Evolutionary conservation across 2,113 vertebrate genomes (phyloP).

Genomic region (Hepsetus odoe): DNA sequence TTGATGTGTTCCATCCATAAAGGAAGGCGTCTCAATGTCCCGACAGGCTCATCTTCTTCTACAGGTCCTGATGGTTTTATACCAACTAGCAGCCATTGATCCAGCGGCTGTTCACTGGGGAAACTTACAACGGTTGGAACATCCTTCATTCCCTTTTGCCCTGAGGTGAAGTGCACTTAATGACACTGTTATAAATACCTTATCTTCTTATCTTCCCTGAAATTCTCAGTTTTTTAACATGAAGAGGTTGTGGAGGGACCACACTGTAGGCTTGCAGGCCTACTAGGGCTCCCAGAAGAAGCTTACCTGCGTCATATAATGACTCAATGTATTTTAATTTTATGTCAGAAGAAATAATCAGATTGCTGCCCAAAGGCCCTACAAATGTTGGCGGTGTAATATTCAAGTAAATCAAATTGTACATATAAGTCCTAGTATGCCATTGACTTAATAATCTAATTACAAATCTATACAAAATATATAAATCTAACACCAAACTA

Average conservation of each 20-base stretch:
- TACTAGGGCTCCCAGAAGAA: too few relatives aligned
- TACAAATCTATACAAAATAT: too few relatives aligned
- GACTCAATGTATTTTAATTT: too few relatives aligned
- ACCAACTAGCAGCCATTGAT: conserved; percentile 39
- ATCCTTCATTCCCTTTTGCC: conserved; percentile 12
- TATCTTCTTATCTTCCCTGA: background rate
- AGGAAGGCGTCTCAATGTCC: conserved; percentile 3
- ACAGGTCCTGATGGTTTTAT: conserved; percentile 40
- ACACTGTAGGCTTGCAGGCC: background rate
- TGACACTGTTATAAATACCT: background rate
- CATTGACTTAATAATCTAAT: too few relatives aligned
- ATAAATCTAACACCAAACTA: too few relatives aligned
- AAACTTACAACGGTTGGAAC: conserved; percentile 15
- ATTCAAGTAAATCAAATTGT: too few relatives aligned
- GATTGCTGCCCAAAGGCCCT: too few relatives aligned
- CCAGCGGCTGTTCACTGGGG: background rate
- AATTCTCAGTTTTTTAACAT: background rate
- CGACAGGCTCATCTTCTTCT: conserved; percentile 24
- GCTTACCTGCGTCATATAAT: too few relatives aligned
- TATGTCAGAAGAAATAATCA: too few relatives aligned
- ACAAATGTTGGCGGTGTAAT: too few relatives aligned
- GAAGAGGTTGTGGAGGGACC: background rate
- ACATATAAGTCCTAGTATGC: too few relatives aligned
- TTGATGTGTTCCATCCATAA: background rate
- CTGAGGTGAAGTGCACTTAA: conserved; percentile 20